phyloP scores from a whole-genome alignment of 2,797 vertebrate species.

The Danio choprae region DNA sequence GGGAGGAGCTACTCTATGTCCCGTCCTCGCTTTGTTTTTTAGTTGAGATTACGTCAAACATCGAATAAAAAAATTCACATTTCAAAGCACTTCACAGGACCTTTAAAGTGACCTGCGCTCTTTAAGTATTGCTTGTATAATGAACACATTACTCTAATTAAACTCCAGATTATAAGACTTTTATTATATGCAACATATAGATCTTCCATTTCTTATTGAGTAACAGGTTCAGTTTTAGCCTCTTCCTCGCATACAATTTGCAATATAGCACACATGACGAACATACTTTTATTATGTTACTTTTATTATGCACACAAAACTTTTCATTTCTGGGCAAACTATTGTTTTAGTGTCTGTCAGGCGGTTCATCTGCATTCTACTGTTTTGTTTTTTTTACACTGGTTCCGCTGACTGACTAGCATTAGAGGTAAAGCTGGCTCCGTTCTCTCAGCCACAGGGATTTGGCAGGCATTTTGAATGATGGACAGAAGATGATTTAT shows the following conservation, averaged over 20 bases:
- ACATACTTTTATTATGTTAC: neutral
- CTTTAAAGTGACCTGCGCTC: no score
- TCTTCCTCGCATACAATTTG: neutral
- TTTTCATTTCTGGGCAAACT: neutral
- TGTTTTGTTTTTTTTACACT: slow-evolving; percentile 10
- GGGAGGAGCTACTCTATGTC: no score
- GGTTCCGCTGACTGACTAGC: slow-evolving; percentile 23
- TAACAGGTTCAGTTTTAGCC: neutral
- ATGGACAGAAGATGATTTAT: slow-evolving; percentile 75
- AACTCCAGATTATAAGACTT: no score
- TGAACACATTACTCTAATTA: no score
- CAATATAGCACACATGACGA: neutral
- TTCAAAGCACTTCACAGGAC: no score
- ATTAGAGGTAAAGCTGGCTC: slow-evolving; percentile 36
- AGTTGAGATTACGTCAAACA: no score
- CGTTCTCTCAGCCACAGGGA: slow-evolving; percentile 33
- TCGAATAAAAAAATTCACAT: no score
- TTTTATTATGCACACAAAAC: neutral
- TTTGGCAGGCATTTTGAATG: slow-evolving; percentile 58
- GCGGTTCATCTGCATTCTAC: slow-evolving; percentile 26
- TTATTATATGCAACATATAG: no score
- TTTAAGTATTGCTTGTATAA: no score
- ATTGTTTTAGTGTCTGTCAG: neutral
- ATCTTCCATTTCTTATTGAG: neutral
- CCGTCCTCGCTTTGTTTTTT: no score